Conservation (phyloP, 1,140 invertebrate genomes). For the Drosophila kikkawai region DNA sequence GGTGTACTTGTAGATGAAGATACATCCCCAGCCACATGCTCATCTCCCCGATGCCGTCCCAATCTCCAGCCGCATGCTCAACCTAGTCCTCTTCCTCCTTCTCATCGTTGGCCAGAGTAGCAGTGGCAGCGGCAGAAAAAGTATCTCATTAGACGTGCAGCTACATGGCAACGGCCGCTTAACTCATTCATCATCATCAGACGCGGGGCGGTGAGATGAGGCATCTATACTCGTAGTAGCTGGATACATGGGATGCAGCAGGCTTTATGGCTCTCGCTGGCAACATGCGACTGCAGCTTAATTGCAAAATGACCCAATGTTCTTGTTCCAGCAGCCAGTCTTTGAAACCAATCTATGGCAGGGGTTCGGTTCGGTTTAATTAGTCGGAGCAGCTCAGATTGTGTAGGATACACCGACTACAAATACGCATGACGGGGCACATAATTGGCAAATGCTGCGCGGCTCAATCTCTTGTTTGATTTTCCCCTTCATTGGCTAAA, state of each 20-base stretch:
- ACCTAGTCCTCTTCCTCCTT: not conserved
- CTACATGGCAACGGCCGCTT: slow-evolving; percentile 77
- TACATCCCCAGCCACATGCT: slow-evolving; percentile 31
- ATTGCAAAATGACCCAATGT: slow-evolving; percentile 76
- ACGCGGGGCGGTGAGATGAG: slow-evolving; percentile 15
- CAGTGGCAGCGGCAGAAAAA: slow-evolving; percentile 56
- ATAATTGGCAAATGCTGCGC: slow-evolving; percentile 64
- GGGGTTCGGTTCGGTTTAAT: slow-evolving; percentile 53
- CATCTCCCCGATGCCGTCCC: not conserved
- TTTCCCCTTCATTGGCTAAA: slow-evolving; percentile 76
- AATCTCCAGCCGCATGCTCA: slow-evolving; percentile 4
- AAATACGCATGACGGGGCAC: slow-evolving; percentile 68
- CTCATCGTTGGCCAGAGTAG: slow-evolving; percentile 1
- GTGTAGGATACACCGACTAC: slow-evolving; percentile 45
- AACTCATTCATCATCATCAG: slow-evolving; percentile 82
- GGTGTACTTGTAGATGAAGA: slow-evolving; percentile 55
- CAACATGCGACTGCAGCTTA: slow-evolving; percentile 63
- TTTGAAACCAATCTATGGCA: slow-evolving; percentile 22
- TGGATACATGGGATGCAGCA: slow-evolving; percentile 34
- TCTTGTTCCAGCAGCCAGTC: slow-evolving; percentile 18
- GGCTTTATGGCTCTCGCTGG: slow-evolving; percentile 25
- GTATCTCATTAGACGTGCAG: slow-evolving; percentile 78
- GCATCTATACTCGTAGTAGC: slow-evolving; percentile 12
- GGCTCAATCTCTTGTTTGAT: slow-evolving; percentile 64
- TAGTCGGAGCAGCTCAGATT: slow-evolving; percentile 65